Base-by-base conservation (phyloP, 2,113 vertebrate genomes). In the Pterophyllum scalare region DNA sequence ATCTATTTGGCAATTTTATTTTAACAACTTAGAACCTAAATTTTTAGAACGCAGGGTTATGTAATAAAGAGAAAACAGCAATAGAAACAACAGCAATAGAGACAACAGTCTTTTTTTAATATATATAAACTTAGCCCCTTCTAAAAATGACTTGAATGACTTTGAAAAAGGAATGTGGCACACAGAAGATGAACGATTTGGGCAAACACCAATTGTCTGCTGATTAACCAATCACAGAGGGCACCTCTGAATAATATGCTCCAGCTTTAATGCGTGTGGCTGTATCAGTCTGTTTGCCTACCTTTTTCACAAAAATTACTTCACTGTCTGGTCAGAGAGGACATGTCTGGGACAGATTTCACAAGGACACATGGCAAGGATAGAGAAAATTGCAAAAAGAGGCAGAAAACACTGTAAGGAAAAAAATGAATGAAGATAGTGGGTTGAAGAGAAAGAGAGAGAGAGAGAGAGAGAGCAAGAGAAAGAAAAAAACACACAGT, bases 271-370 rank as follows among this genome's bases (percentile, higher is more conserved):
- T 33, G 31, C 28, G 74, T 83, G 79, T 60, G 72, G 12, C 40
- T 67, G 82, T 46, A 80, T 61, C 31, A 58, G 82, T 64, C 43
- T 81, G 80, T 92, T 84, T 89, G 64, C 87, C 31, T 88, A 35
- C 67, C 52, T 85, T 58, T 75, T 72, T 26, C 76, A 79, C 33
- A 61, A 57, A 87, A 82, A 83, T 83, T 8, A 57, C 58, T 83
- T 20, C 70, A 7, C 70, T 88, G 87, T 93, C 85, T 93, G 89
- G 82, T 59, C 3, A 20, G 64, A 77, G 75, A 89, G 86, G 82
- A 87, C 84, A 64, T 6, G 59, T 91, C 88, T 89, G 77, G 75
- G 87, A 90, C 79, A 59, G 22, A 65, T 81, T 81, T 60, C 43
- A 43, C 77, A 90, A 87, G 89, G 89, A 88, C 85, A 77, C 64